Evolutionary conservation across 1,140 invertebrate species (phyloP), one percentile per base, ranked within the genome.

Genomic region (Drosophila biarmipes): DNA sequence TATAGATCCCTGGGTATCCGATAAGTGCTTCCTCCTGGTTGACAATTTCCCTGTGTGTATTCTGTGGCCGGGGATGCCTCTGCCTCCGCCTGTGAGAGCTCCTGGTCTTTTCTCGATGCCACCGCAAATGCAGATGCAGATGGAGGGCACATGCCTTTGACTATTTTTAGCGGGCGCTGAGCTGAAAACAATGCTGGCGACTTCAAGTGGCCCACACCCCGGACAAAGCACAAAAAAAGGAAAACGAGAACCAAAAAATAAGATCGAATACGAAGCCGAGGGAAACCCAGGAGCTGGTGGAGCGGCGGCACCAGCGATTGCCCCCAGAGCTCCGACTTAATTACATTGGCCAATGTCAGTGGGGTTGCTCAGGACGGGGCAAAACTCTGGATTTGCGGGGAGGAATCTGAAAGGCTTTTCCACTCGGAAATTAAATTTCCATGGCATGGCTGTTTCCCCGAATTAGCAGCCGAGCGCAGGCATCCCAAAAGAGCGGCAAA

Each of bases 201-300:
- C 71, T 75, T 82, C 80, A 77, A 84, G 81, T 84, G 82, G 80
- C 80, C 77, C 73, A 80, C 73, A 64, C 61, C 73, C 48, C 43
- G 53, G 56, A 62, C 56, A 38, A 34, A 49, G 4, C 38, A 15
- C 10, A 35, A 49, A 19, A 35, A 27, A 31, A 42, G 14, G 29
- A 24, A 14, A 53, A 15, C 19, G 24, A 48, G n/a, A 15, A 24
- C 1, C 5, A 24, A 53, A 15, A 14, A 14, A 49, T 6, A 59
- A 40, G 24, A 24, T 24, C 24, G 24, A 35, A 46, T 17, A 45
- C 37, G 34, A 46, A 43, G n/a, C n/a, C 11, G 37, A 43, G 5
- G 21, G 42, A 49, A 29, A 59, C 19, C 27, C 55, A 54, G 42
- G 49, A 72, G 53, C 38, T 31, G n/a, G 15, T 40, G 35, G 37